phyloP scores from a whole-genome alignment of 2,797 vertebrate genomes.

The Xenentodon cancila region DNA sequence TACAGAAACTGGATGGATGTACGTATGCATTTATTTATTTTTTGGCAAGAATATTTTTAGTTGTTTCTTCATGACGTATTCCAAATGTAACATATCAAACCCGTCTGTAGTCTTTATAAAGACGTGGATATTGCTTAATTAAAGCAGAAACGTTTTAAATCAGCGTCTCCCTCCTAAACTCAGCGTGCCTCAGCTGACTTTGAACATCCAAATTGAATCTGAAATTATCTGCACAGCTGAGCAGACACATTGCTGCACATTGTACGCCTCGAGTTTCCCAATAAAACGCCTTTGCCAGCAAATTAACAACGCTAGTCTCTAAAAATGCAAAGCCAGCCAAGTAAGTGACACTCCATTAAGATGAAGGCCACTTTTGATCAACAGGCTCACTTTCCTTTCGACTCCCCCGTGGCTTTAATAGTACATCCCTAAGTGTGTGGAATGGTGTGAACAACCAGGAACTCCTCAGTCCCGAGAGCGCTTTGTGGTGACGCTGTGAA shows the following conservation, averaged over 20 bases:
- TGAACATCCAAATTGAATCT: no score
- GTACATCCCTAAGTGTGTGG: slow-evolving; percentile 63
- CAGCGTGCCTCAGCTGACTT: no score
- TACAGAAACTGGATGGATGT: no score
- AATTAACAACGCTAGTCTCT: background rate
- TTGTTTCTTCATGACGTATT: no score
- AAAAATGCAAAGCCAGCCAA: slow-evolving; percentile 19
- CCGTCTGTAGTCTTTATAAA: no score
- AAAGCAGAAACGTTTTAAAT: no score
- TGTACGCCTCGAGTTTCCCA: background rate
- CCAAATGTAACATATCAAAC: no score
- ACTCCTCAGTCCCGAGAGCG: slow-evolving; percentile 37
- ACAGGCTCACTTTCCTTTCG: slow-evolving; percentile 46
- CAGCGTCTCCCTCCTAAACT: no score
- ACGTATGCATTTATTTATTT: no score
- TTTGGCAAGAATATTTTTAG: no score
- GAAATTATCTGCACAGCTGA: no score
- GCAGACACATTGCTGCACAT: background rate
- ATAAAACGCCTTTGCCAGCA: slow-evolving; percentile 7
- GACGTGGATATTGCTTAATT: no score
- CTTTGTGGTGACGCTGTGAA: slow-evolving; percentile 23
- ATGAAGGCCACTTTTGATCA: slow-evolving; percentile 54
- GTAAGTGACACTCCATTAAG: slow-evolving; percentile 19
- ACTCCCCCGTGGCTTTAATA: slow-evolving; percentile 58
- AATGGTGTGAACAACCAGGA: slow-evolving; percentile 78